Evolutionary conservation across 2,797 vertebrate genomes (phyloP).

Genomic region (Sebastes baramenuke): DNA sequence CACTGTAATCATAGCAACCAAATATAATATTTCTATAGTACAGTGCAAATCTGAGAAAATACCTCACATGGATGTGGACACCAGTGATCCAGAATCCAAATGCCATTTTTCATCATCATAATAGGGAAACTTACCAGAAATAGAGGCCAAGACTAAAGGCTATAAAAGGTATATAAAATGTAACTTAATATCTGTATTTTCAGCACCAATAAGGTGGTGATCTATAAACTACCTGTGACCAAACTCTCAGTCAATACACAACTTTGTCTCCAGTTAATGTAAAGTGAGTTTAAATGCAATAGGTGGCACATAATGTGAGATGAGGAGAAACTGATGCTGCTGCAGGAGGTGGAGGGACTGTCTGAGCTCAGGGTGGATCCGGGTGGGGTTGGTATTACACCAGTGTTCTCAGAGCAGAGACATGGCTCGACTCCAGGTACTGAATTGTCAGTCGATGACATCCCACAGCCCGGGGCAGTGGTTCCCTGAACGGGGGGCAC

Average conservation of each 20-base stretch:
- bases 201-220: background rate
- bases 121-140: background rate
- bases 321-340: slow-evolving; percentile 12
- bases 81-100: background rate
- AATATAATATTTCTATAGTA: too few species aligned
- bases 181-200: background rate
- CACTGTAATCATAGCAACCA: too few species aligned
- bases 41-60: too few species aligned
- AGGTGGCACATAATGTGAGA: background rate
- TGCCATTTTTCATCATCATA: background rate
- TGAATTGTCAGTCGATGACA: slow-evolving; percentile 50
- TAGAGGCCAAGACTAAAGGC: background rate
- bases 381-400: slow-evolving; percentile 59
- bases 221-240: background rate
- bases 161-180: background rate
- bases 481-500: background rate
- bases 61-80: background rate
- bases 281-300: background rate
- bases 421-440: slow-evolving; percentile 52
- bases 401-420: slow-evolving; percentile 41
- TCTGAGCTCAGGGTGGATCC: slow-evolving; percentile 25
- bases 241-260: background rate
- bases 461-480: slow-evolving; percentile 22
- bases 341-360: background rate
- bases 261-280: background rate